Conservation (phyloP, 2,888 invertebrate genomes). For the Phalangium opilio region DNA sequence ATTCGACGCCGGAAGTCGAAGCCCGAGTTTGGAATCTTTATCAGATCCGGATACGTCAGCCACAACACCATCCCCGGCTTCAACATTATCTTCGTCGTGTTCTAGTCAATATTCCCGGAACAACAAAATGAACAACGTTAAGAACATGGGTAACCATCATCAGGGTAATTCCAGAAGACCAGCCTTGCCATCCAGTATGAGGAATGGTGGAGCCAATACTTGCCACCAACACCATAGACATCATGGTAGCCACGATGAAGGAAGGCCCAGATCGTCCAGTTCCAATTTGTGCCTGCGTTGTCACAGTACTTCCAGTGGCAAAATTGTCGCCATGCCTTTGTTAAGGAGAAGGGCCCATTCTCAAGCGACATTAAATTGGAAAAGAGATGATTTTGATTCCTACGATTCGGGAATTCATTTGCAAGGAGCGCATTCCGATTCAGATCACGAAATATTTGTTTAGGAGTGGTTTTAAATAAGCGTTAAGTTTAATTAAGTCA, state of each 20-base stretch:
- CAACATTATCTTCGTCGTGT: constrained; percentile 12
- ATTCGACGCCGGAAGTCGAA: constrained; percentile 4
- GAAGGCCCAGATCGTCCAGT: background rate
- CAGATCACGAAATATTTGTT: constrained; percentile 17
- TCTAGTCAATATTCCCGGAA: constrained; percentile 14
- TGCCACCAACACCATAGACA: constrained; percentile 1
- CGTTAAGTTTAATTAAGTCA: background rate
- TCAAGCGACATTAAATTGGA: constrained; percentile 7
- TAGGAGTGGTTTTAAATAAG: background rate
- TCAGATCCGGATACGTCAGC: constrained; percentile 12
- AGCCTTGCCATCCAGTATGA: too few relatives aligned
- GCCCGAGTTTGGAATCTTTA: constrained; percentile 16
- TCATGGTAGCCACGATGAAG: constrained; percentile 3
- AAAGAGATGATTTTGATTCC: constrained; percentile 15
- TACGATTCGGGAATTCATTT: constrained; percentile 17
- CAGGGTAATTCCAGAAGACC: background rate
- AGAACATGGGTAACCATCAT: constrained; percentile 3
- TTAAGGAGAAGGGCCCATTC: constrained; percentile 10
- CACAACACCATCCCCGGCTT: constrained; percentile 13
- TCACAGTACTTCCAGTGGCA: constrained; percentile 10
- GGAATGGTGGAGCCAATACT: too few relatives aligned
- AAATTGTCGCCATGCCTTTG: constrained; percentile 14
- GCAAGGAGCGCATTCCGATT: constrained; percentile 17
- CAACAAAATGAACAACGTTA: constrained; percentile 4
- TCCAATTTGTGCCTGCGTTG: constrained; percentile 7